Percentiles rank a stretch among this genome's conserved stretches.
These are phyloP conservation scores for Sorex maritimensis DNA, from an alignment of 2,797 vertebrate genomes.

Conservation along the genomic window DNA sequence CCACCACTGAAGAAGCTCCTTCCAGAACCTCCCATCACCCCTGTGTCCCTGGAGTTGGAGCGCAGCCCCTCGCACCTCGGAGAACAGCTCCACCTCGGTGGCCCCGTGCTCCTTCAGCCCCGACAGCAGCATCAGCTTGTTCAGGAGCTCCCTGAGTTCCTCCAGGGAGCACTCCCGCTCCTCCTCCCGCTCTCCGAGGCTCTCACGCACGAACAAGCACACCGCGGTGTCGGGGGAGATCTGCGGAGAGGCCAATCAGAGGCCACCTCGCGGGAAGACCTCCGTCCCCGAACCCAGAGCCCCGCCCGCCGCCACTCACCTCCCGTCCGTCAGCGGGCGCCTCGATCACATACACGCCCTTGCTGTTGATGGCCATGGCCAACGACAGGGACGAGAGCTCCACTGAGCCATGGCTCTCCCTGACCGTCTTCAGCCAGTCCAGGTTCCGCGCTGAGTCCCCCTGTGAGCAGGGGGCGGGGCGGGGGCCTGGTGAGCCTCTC, in stretches of 20 bases:
- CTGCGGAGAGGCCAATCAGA: slow-evolving; percentile 84
- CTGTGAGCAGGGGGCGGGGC: slow-evolving; percentile 86
- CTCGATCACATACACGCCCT: slow-evolving; percentile 94
- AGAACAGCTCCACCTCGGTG: slow-evolving; percentile 95
- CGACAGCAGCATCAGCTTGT: slow-evolving; percentile 99
- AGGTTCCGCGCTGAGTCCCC: slow-evolving; percentile 95
- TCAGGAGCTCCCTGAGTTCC: slow-evolving; percentile 96
- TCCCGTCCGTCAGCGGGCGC: slow-evolving; percentile 91
- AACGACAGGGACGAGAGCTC: slow-evolving; percentile 97
- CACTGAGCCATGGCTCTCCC: slow-evolving; percentile 98
- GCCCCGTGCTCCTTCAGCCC: slow-evolving; percentile 95
- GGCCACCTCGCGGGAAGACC: rapidly evolving
- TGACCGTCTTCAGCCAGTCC: slow-evolving; percentile 97
- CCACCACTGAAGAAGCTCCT: no score
- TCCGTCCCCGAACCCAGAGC: neutral
- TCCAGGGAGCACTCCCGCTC: slow-evolving; percentile 93
- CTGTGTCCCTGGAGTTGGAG: no score
- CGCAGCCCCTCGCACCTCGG: slow-evolving; percentile 92
- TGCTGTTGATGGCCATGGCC: slow-evolving; percentile 95
- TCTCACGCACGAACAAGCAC: slow-evolving; percentile 91
- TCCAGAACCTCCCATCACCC: no score
- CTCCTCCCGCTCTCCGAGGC: slow-evolving; percentile 85
- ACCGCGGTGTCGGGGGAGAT: slow-evolving; percentile 93
- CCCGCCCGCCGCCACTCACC: slow-evolving; percentile 81
- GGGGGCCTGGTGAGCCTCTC: no score